Evolutionary conservation across 2,888 invertebrate genomes (phyloP).

Genomic region (Hypomecis atomaria): DNA sequence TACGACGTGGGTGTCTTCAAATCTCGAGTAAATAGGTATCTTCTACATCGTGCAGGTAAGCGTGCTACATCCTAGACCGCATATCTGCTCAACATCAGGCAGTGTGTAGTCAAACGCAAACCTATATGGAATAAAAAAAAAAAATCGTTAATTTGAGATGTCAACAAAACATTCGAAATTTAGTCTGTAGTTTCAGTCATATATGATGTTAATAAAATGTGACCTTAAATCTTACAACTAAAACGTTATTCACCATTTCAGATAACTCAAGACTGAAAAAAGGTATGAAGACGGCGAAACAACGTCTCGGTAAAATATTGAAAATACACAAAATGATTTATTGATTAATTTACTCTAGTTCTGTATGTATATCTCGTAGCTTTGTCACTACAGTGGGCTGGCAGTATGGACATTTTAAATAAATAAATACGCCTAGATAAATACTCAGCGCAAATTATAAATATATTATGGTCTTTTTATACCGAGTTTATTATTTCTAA

Average conservation of each 20-base stretch:
- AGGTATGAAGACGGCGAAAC: conserved; percentile 96
- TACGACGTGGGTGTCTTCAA: no score
- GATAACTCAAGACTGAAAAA: conserved; percentile 90
- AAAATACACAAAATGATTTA: conserved; percentile 95
- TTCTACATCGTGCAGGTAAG: no score
- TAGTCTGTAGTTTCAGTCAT: no score
- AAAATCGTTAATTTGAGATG: no score
- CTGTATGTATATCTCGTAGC: conserved; percentile 50
- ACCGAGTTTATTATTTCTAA: no score
- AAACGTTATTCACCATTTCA: conserved; percentile 58
- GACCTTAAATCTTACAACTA: neutral
- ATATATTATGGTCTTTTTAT: no score
- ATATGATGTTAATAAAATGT: neutral
- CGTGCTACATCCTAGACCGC: no score
- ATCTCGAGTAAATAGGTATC: no score
- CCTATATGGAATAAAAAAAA: no score
- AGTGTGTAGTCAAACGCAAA: no score
- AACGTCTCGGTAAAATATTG: conserved; percentile 94
- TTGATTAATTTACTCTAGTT: conserved; percentile 60
- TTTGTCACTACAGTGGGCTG: conserved; percentile 16
- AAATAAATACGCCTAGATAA: neutral
- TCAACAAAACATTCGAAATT: no score
- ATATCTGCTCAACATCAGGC: no score
- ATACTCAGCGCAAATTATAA: neutral
- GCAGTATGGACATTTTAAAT: conserved; percentile 32